phyloP scores from a whole-genome alignment of 2,797 vertebrate genomes.

The Atherinosoma microstoma region DNA sequence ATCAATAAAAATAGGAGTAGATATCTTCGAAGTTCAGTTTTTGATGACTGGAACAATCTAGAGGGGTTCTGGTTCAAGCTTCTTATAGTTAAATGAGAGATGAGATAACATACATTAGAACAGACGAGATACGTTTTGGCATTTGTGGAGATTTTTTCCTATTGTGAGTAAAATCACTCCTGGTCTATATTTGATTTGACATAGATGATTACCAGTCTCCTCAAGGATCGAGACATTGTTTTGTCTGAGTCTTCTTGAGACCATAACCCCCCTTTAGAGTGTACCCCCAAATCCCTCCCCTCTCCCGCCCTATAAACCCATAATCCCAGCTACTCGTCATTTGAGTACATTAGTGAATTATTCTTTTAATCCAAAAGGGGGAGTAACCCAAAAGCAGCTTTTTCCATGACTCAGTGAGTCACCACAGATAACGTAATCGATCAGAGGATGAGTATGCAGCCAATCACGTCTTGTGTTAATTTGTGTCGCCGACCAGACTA shows the following conservation, averaged over 20 bases:
- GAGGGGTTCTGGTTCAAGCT: too few relatives aligned
- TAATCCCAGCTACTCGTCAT: conserved; percentile 72
- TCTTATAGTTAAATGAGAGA: too few relatives aligned
- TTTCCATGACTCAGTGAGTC: conserved; percentile 47
- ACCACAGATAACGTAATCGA: conserved; percentile 56
- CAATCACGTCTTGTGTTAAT: conserved; percentile 63
- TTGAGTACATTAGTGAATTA: conserved; percentile 81
- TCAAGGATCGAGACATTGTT: conserved; percentile 8
- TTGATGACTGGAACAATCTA: too few relatives aligned
- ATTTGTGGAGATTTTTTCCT: too few relatives aligned
- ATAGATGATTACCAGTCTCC: not conserved
- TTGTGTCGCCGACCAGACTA: conserved; percentile 40
- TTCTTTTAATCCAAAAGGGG: conserved; percentile 73
- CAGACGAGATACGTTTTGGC: too few relatives aligned
- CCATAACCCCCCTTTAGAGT: conserved; percentile 22
- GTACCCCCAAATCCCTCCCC: conserved; percentile 50
- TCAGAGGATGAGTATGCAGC: conserved; percentile 46
- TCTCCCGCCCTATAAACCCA: conserved; percentile 64
- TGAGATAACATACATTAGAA: too few relatives aligned
- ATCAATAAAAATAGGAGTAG: too few relatives aligned
- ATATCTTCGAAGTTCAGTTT: too few relatives aligned
- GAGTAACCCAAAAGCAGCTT: conserved; percentile 63
- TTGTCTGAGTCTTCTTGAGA: conserved; percentile 38
- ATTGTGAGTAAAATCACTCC: not conserved
- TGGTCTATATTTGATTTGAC: not conserved